phyloP scores from a whole-genome alignment of 2,113 vertebrate genomes.

The Stercorarius parasiticus region DNA sequence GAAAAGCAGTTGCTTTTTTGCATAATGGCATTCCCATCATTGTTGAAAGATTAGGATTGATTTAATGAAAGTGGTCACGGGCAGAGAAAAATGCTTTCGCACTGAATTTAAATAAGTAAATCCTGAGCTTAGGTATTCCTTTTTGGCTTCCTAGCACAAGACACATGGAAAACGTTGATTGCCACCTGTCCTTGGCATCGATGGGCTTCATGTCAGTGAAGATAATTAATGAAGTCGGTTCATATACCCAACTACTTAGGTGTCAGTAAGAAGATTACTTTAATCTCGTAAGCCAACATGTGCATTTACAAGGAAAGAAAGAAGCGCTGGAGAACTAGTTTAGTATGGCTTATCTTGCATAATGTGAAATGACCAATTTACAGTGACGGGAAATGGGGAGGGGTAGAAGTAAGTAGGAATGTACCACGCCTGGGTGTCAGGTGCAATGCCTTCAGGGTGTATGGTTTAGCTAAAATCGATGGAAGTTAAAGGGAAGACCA shows the following conservation, averaged over 20 bases:
- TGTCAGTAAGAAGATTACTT: not conserved
- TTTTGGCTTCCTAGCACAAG: not conserved
- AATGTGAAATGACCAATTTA: not conserved
- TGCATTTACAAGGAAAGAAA: not conserved
- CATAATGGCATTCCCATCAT: slow-evolving; percentile 33
- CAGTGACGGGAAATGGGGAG: not conserved
- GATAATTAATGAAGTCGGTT: not conserved
- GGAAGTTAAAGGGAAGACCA: not conserved
- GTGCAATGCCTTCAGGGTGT: not conserved
- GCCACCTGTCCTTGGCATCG: not conserved
- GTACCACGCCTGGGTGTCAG: not conserved
- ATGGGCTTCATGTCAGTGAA: not conserved
- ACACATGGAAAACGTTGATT: not conserved
- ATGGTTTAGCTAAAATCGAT: not conserved
- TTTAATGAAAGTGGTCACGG: slow-evolving; percentile 9
- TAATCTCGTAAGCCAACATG: not conserved
- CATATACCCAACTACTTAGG: not conserved
- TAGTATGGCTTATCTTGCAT: not conserved
- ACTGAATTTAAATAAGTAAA: slow-evolving; percentile 9
- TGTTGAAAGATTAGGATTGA: slow-evolving; percentile 32
- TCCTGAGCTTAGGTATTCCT: not conserved
- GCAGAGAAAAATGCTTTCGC: not conserved
- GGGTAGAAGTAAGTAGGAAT: not conserved
- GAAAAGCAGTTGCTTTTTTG: slow-evolving; percentile 38
- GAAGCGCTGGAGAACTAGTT: not conserved